Percentiles rank a stretch among this genome's conserved stretches.
Conservation (phyloP, 1,140 invertebrate genomes). For the Neodiprion pinetum region DNA sequence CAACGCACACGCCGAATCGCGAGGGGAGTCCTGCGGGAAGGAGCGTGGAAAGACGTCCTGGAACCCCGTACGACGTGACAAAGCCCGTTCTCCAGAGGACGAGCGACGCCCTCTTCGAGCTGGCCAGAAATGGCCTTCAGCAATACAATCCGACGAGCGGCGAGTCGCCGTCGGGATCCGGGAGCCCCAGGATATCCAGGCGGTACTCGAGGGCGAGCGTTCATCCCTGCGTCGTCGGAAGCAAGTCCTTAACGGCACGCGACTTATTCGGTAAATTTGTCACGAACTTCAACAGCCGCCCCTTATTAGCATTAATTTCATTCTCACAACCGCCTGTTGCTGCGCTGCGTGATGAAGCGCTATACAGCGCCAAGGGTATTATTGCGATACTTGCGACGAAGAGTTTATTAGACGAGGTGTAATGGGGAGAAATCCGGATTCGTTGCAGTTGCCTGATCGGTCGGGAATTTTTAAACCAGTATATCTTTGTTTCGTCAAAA, state of each 20-base stretch:
- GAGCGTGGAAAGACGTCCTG: conserved; percentile 7
- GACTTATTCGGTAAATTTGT: conserved; percentile 51
- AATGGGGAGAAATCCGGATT: too few species aligned
- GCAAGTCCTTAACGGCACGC: conserved; percentile 36
- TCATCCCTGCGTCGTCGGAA: conserved; percentile 44
- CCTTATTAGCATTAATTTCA: conserved; percentile 10
- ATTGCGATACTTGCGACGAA: too few species aligned
- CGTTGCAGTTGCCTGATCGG: too few species aligned
- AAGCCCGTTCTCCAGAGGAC: conserved; percentile 10
- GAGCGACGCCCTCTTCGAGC: conserved; percentile 35
- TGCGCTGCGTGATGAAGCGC: background rate
- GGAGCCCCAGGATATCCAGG: conserved; percentile 28
- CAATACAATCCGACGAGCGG: conserved; percentile 9
- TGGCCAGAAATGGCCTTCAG: conserved; percentile 40
- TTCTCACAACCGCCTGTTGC: background rate
- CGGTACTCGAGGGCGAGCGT: conserved; percentile 42
- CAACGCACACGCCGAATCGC: conserved; percentile 28
- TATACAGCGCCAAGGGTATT: too few species aligned
- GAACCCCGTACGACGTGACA: background rate
- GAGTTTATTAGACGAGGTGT: too few species aligned
- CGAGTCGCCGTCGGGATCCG: conserved; percentile 2
- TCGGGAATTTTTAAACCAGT: too few species aligned
- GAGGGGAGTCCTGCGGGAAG: conserved; percentile 8
- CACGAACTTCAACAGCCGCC: conserved; percentile 9
- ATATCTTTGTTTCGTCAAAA: too few species aligned